Evolutionary conservation across 2,888 invertebrate species (phyloP).

Genomic region (Polydrusus cervinus): DNA sequence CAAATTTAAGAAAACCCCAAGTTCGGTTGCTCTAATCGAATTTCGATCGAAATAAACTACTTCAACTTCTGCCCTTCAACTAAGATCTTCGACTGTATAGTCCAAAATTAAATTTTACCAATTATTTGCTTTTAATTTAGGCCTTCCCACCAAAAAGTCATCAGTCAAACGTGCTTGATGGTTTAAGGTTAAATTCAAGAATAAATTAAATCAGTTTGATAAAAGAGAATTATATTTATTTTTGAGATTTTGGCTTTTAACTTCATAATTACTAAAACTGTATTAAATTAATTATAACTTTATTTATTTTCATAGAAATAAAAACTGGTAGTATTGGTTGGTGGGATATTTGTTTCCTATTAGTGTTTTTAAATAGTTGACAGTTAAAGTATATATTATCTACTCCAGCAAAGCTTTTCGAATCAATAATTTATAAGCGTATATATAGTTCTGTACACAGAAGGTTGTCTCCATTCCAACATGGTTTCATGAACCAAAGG

Average conservation of each 20-base stretch:
- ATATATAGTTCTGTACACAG: too few species aligned
- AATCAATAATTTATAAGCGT: too few species aligned
- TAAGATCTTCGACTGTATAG: background rate
- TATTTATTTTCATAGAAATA: too few species aligned
- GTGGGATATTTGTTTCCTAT: too few species aligned
- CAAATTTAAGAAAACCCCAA: background rate
- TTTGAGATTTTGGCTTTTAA: background rate
- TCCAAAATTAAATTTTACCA: slow-evolving; percentile 1
- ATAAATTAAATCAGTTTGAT: background rate
- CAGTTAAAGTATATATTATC: too few species aligned
- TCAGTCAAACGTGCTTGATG: background rate
- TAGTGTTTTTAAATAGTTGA: too few species aligned
- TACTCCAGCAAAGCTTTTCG: too few species aligned
- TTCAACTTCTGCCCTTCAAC: background rate
- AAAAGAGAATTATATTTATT: background rate
- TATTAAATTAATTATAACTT: too few species aligned
- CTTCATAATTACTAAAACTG: too few species aligned
- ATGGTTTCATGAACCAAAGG: too few species aligned
- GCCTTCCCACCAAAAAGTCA: background rate
- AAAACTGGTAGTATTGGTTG: too few species aligned
- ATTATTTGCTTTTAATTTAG: slow-evolving; percentile 13
- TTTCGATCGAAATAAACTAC: background rate
- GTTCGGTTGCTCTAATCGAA: background rate
- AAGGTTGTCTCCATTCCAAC: too few species aligned
- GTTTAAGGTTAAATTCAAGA: background rate